phyloP scores from a whole-genome alignment of 2,888 invertebrate species.

The Diarsia rubi region DNA sequence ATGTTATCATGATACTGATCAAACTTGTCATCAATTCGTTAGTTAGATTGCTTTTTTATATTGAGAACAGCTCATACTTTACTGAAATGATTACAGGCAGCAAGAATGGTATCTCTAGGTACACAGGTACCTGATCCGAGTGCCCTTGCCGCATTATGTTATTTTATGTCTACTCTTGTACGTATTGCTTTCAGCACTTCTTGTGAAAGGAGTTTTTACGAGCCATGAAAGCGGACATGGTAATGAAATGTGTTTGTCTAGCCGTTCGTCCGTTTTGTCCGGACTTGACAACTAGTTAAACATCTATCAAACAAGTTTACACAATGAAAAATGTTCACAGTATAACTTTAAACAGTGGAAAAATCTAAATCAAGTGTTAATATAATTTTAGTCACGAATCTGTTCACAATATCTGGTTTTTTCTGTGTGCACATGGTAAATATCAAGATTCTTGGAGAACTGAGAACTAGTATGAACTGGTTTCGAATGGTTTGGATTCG shows the following conservation, averaged over 20 bases:
- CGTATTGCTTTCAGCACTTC: not conserved
- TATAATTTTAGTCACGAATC: slow-evolving; percentile 43
- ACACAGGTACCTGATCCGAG: not conserved
- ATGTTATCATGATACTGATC: not conserved
- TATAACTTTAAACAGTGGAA: not conserved
- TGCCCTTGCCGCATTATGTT: not conserved
- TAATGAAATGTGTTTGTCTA: not conserved
- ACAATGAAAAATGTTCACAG: slow-evolving; percentile 8
- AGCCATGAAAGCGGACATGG: slow-evolving; percentile 1
- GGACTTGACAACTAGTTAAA: slow-evolving; percentile 12
- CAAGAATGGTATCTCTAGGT: not conserved
- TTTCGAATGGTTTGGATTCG: slow-evolving; percentile 9
- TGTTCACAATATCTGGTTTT: slow-evolving; percentile 33
- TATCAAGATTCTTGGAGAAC: slow-evolving; percentile 13
- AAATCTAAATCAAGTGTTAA: slow-evolving; percentile 10
- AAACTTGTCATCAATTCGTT: not conserved
- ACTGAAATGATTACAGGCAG: not conserved
- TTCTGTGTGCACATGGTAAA: not conserved
- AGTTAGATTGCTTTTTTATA: not conserved
- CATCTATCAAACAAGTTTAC: slow-evolving; percentile 13
- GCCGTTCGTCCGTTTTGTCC: not conserved
- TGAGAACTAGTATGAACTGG: slow-evolving; percentile 38
- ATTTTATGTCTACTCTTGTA: not conserved
- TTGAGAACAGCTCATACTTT: too few relatives aligned
- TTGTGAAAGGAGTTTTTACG: not conserved